Evolutionary conservation across 2,888 invertebrate species (phyloP), one percentile per base, ranked within the genome.

Genomic region (Neuroscelio doddi): DNA sequence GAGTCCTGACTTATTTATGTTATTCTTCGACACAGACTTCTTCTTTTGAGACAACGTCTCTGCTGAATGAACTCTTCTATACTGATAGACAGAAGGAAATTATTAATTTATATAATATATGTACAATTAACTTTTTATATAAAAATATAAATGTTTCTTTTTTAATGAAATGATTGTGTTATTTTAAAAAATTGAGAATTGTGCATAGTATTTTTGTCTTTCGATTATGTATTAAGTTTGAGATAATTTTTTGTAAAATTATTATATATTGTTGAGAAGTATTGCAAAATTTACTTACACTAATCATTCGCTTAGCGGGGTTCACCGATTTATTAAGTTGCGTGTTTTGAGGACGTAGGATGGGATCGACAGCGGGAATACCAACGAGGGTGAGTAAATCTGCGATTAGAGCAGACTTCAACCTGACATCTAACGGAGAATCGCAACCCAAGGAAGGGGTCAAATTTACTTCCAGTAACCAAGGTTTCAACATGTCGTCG

Each of bases 381-480:
- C 97, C 97, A 64, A 96, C 91, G 65, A 98, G 87, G n/a, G 95
- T 96, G 55, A 98, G 87, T 7, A 97, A 88, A 87, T 98, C 97
- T 1, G 95, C 91, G 73, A 98, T 86, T 83, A 98, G 89, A 1
- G 96, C 93, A 0, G 96, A 94, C 85, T 98, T 98, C 9, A 98
- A 90, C 77, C 96, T 91, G 36, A 96, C 92, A 85, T 98, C 98
- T 66, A 98, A 86, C 0, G 97, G 96, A 70, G 95, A 93, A 85
- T 98, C 97, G 82, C 97, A 95, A 70, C 93, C 94, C 73, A 95
- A 85, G 75, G 94, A 94, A 3, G 98, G 97, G 1, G 96, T 96
- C 14, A 98, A 86, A 82, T 98, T 98, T 16, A 97, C 95, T 86
- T 98, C 98, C 57, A 98, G 85, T 32, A 98, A 86, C 98, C 98